Conservation (phyloP, 2,888 invertebrate species). For the Blomia tropicalis region DNA sequence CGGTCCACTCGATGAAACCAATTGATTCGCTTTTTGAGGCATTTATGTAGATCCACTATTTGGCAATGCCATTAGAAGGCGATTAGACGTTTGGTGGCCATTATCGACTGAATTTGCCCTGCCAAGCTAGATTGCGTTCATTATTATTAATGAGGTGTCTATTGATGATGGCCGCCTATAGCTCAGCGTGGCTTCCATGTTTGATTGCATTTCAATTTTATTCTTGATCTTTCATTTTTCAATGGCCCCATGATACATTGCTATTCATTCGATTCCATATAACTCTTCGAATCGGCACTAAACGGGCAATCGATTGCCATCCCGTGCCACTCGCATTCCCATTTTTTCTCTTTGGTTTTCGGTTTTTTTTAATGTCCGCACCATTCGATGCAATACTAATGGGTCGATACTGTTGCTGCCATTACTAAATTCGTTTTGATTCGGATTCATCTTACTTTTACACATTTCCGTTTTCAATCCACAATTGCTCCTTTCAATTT, state of each 20-base stretch:
- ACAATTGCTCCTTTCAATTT: no score
- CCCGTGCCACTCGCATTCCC: no score
- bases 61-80: conserved; percentile 1
- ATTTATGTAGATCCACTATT: neutral
- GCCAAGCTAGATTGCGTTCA: neutral
- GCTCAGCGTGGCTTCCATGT: neutral
- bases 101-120: neutral
- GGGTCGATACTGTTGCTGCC: conserved; percentile 10
- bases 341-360: no score
- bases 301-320: no score
- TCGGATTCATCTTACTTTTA: neutral
- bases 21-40: neutral
- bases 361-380: no score
- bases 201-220: conserved; percentile 11
- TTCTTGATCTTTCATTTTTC: conserved; percentile 13
- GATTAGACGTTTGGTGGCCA: neutral
- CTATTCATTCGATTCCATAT: neutral
- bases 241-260: neutral
- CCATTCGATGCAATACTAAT: no score
- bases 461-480: neutral
- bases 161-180: neutral
- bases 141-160: conserved; percentile 15
- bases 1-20: no score
- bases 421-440: neutral
- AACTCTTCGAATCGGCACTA: neutral